Evolutionary conservation across 2,797 vertebrate genomes (phyloP), one percentile per base, ranked within the genome.

Genomic region (Malurus splendens): DNA sequence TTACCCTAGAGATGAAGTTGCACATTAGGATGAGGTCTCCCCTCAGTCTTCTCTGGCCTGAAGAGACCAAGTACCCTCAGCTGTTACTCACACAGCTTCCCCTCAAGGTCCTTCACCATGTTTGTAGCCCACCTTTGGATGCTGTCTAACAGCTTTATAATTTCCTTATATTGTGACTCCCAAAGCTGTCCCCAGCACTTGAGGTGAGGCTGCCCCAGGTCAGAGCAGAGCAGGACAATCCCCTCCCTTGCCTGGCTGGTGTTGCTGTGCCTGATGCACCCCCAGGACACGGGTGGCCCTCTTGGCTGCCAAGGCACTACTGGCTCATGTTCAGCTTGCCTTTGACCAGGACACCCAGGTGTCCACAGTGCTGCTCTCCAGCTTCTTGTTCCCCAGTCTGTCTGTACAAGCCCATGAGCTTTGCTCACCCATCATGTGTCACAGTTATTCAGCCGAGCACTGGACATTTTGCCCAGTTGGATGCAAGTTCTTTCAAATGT

Each of bases 191-290:
- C 27, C 23, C n/a, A 56, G 12, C 11, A 38, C 38, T 38, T 0
- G 1, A 62, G 36, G 15, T 56, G 56, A 50, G 42, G 18, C n/a
- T 0, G 1, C 8, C 7, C 8, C 42, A 76, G 48, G 0, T 0
- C 48, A 55, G n/a, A 61, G 22, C 25, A 84, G 20, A 36, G 48
- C 3, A 0, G n/a, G 20, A 41, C 33, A 84, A 45, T 45, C 41
- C 8, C n/a, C 19, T 61, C 33, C 33, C 18, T 54, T 10, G 12
- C 15, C 20, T 0, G 0, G 14, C 18, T 33, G 48, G 9, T 0
- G 0, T 50, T 65, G 18, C 27, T 74, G 62, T 20, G 10, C 22
- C 18, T 70, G 64, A 50, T 50, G 48, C 1, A 36, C 1, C 25
- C 23, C 27, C 36, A 32, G 57, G 50, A 24, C n/a, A 28, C 0